Evolutionary conservation across 2,888 invertebrate species (phyloP).

Genomic region (Ashinkailepas kermadecensis): DNA sequence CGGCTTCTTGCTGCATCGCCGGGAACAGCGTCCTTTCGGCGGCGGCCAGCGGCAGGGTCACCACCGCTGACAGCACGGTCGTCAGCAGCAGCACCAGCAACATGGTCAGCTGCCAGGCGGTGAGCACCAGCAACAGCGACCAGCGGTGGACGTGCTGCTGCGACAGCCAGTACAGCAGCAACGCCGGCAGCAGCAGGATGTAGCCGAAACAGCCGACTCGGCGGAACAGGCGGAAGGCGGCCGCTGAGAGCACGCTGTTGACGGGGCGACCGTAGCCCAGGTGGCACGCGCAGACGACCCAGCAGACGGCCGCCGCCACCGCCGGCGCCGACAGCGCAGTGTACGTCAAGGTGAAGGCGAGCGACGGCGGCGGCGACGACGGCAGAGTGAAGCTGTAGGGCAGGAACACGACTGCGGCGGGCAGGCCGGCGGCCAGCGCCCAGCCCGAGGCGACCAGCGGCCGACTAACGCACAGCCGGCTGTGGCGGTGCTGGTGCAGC

Average conservation of each 20-base stretch:
- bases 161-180: neutral
- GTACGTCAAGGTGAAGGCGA: neutral
- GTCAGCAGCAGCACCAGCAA: neutral
- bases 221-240: neutral
- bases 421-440: neutral
- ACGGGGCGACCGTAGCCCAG: neutral
- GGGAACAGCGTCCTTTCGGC: neutral
- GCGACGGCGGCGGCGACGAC: neutral
- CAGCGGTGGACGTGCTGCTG: neutral
- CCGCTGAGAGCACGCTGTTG: neutral
- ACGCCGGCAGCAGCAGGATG: conserved; percentile 1
- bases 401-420: neutral
- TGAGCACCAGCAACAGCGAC: neutral
- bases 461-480: neutral
- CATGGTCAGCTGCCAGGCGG: conserved; percentile 1
- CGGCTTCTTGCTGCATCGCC: too few relatives aligned
- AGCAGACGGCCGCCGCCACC: neutral
- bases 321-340: neutral
- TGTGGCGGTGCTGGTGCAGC: neutral
- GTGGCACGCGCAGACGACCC: neutral
- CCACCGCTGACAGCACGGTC: neutral
- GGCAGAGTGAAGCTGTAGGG: neutral
- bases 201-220: neutral
- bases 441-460: neutral
- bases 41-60: neutral